Evolutionary conservation across 1,140 invertebrate genomes (phyloP).

Genomic region (Globodera rostochiensis): DNA sequence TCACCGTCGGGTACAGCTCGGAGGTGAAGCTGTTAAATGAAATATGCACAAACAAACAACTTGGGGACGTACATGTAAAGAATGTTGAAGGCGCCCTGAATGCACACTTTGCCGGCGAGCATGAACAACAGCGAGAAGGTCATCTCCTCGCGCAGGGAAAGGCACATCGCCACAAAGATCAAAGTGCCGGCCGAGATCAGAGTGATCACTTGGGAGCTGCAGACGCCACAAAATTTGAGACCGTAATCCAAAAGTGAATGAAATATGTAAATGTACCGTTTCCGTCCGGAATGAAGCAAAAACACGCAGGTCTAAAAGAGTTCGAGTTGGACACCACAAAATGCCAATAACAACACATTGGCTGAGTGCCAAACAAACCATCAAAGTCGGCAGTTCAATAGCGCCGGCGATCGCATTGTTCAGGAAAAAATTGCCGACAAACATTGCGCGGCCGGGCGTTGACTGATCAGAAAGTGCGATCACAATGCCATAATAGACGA

Average conservation of each 20-base stretch:
- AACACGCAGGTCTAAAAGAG: conserved; percentile 51
- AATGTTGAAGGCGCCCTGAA: conserved; percentile 65
- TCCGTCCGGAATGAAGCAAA: conserved; percentile 58
- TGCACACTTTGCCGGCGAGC: conserved; percentile 61
- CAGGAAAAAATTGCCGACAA: conserved; percentile 63
- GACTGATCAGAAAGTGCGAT: conserved; percentile 65
- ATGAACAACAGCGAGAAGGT: conserved; percentile 62
- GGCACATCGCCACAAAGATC: conserved; percentile 56
- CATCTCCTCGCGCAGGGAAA: conserved; percentile 49
- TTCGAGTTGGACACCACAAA: neutral
- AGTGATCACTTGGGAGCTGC: conserved; percentile 63
- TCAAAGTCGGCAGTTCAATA: conserved; percentile 61
- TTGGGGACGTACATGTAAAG: conserved; percentile 52
- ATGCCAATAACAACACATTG: neutral
- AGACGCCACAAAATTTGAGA: neutral
- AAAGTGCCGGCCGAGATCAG: conserved; percentile 56
- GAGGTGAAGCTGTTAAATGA: conserved; percentile 50
- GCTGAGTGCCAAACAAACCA: conserved; percentile 8
- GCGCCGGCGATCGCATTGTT: conserved; percentile 65
- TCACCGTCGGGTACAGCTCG: conserved; percentile 63
- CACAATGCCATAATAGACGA: conserved; percentile 63
- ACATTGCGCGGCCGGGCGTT: conserved; percentile 58
- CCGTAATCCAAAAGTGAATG: neutral
- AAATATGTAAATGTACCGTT: conserved; percentile 37
- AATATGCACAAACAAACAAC: neutral